These are phyloP conservation scores for Seriola rivoliana DNA, from an alignment of 2,113 vertebrate species.

Conservation along the genomic window DNA sequence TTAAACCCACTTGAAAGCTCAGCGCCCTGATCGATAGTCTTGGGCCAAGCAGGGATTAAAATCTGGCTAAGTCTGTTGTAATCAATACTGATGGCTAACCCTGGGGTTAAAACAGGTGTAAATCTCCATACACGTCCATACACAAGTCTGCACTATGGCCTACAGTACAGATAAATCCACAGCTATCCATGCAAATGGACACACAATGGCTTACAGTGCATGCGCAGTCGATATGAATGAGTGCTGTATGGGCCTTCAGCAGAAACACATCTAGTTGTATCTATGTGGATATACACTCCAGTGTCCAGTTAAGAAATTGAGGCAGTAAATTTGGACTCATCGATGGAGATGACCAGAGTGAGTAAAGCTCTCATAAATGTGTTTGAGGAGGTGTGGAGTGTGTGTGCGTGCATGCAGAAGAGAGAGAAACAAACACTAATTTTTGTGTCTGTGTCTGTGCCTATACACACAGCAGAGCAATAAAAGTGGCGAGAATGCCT, in stretches of 20 bases:
- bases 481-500: conserved; percentile 38
- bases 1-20: conserved; percentile 84
- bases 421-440: conserved; percentile 30
- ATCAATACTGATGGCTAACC: conserved; percentile 85
- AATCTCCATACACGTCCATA: conserved; percentile 84
- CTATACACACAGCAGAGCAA: conserved; percentile 24
- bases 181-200: conserved; percentile 78
- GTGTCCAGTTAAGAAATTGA: conserved; percentile 33
- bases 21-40: conserved; percentile 80
- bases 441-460: conserved; percentile 11
- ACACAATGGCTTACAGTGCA: conserved; percentile 65
- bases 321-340: conserved; percentile 58
- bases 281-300: conserved; percentile 24
- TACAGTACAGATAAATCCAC: conserved; percentile 76
- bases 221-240: conserved; percentile 67
- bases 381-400: conserved; percentile 18
- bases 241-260: conserved; percentile 50
- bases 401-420: neutral
- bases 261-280: conserved; percentile 40
- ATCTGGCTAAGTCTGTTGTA: conserved; percentile 82
- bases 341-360: conserved; percentile 46
- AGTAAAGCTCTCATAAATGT: conserved; percentile 57
- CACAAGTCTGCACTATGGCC: conserved; percentile 72
- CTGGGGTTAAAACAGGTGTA: conserved; percentile 83
- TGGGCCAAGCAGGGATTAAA: conserved; percentile 82